These are phyloP conservation scores for Albula glossodonta DNA, from an alignment of 2,113 vertebrate genomes.

Conservation along the genomic window DNA sequence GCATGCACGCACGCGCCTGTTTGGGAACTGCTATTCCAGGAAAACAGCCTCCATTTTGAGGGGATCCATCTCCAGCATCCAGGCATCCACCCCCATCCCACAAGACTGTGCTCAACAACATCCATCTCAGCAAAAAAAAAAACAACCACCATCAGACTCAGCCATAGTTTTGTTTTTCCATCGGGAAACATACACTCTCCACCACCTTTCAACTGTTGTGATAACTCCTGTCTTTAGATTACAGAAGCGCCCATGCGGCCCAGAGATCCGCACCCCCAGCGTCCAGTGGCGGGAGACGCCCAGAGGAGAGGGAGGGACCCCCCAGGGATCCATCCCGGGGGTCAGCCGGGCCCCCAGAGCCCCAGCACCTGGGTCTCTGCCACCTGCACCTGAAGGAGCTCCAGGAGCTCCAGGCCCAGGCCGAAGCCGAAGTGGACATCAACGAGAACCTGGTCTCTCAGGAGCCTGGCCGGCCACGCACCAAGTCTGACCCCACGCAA, in stretches of 20 bases:
- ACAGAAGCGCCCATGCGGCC: conserved; percentile 83
- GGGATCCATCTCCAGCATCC: conserved; percentile 39
- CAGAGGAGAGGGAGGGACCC: conserved; percentile 81
- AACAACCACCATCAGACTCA: conserved; percentile 55
- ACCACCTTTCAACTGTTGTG: conserved; percentile 73
- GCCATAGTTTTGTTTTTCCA: conserved; percentile 67
- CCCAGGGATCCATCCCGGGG: conserved; percentile 72
- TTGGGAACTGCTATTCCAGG: not conserved
- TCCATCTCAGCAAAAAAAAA: conserved; percentile 58
- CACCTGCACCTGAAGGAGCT: conserved; percentile 93
- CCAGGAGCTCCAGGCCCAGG: conserved; percentile 77
- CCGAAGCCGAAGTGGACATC: conserved; percentile 79
- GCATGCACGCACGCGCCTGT: not conserved
- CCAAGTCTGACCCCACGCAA: conserved; percentile 92
- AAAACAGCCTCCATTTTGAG: not conserved
- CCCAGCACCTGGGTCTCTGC: conserved; percentile 92
- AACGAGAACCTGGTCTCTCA: conserved; percentile 94
- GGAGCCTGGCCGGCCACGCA: conserved; percentile 82
- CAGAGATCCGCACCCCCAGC: conserved; percentile 73
- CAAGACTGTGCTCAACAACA: conserved; percentile 62
- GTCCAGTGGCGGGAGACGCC: conserved; percentile 78
- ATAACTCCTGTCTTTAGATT: conserved; percentile 87
- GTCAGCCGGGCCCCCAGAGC: conserved; percentile 69
- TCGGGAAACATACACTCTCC: conserved; percentile 65
- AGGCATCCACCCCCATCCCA: conserved; percentile 55